phyloP scores from a whole-genome alignment of 2,888 invertebrate species.

The Steinernema hermaphroditum region DNA sequence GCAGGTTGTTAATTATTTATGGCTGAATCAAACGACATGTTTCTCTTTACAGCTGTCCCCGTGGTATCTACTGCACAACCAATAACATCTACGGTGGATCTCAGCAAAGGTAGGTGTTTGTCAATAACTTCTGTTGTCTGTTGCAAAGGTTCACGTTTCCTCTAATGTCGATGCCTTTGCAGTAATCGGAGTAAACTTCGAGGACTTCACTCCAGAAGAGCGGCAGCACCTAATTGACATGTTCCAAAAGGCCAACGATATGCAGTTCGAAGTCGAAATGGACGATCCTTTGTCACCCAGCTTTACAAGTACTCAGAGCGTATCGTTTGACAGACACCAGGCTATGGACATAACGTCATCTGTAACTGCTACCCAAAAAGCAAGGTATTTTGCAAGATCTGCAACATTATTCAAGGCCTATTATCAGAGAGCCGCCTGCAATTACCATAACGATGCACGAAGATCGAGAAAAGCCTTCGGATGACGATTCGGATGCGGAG shows the following conservation, averaged over 20 bases:
- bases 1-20: not conserved
- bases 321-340: constrained; percentile 17
- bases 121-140: not conserved
- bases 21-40: not conserved
- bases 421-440: constrained; percentile 38
- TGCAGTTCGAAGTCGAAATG: constrained; percentile 46
- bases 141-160: not conserved
- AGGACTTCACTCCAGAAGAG: constrained; percentile 34
- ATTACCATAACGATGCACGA: constrained; percentile 49
- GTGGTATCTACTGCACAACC: not conserved
- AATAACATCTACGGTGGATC: not conserved
- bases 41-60: not conserved
- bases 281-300: constrained; percentile 51
- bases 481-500: constrained; percentile 48
- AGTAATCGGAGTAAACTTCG: constrained; percentile 30
- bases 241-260: constrained; percentile 33
- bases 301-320: constrained; percentile 11
- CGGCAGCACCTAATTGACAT: constrained; percentile 35
- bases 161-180: not conserved
- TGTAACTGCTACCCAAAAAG: not conserved
- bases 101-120: constrained; percentile 11
- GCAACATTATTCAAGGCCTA: not conserved
- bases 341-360: constrained; percentile 7
- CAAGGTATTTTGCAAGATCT: not conserved
- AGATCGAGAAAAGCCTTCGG: constrained; percentile 38